These are phyloP conservation scores for Trachelipus rathkii DNA, from an alignment of 1,140 invertebrate species.

Conservation along the genomic window DNA sequence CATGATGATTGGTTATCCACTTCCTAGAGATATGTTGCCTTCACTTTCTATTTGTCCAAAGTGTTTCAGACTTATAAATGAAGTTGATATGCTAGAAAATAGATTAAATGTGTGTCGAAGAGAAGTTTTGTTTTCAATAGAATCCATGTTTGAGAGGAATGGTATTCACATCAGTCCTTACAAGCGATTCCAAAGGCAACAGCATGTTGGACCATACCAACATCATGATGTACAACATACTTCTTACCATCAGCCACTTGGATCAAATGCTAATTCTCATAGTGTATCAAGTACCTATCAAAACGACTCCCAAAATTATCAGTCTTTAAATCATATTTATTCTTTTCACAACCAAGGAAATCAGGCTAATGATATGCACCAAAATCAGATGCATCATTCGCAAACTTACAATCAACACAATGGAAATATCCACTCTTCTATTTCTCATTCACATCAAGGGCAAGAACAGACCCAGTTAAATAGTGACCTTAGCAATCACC, in stretches of 20 bases:
- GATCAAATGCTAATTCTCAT: background rate
- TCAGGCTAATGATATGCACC: background rate
- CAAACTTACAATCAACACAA: background rate
- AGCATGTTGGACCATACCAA: background rate
- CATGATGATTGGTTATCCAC: background rate
- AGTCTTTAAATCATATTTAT: conserved; percentile 6
- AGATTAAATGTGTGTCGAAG: background rate
- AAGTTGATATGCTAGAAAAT: background rate
- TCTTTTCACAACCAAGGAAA: background rate
- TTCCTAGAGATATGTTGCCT: background rate
- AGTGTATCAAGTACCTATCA: background rate
- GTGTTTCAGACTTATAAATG: background rate
- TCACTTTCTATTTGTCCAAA: background rate
- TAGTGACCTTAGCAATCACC: no score
- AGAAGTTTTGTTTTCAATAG: conserved; percentile 3
- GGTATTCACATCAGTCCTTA: background rate
- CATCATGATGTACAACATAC: background rate
- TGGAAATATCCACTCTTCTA: background rate
- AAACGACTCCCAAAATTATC: conserved; percentile 7
- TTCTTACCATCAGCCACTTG: background rate
- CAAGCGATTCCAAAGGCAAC: background rate
- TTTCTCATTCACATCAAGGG: background rate
- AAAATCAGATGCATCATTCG: background rate
- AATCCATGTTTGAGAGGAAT: conserved; percentile 9
- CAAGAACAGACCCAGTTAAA: no score